Evolutionary conservation across 2,888 invertebrate species (phyloP), one percentile per base, ranked within the genome.

Genomic region (Formica aserva): DNA sequence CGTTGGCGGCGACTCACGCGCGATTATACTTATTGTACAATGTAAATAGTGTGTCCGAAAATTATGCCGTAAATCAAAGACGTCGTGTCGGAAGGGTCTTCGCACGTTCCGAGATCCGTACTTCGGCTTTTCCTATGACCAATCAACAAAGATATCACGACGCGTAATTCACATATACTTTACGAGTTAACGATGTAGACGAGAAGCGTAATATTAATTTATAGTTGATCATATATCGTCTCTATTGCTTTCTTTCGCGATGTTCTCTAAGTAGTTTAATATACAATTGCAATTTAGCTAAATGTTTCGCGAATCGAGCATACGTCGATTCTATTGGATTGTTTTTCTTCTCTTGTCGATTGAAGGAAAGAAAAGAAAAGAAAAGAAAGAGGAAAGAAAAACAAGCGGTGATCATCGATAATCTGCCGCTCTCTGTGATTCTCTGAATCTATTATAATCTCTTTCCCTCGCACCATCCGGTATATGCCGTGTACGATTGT

Each of bases 91-190:
- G 65, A n/a, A 29, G 66, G 41, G 38, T 76, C 29, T 41, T 66
- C 45, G 60, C 60, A 41, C 69, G 69, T 81, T 83, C 84, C 60
- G 85, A 80, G 87, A 84, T 80, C 26, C 82, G 85, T 74, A 82
- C 29, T 63, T 45, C 77, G 65, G 82, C 75, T 65, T 67, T 74
- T 62, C 62, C 57, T 83, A 66, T 32, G 84, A 80, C 82, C 84
- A 81, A 86, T 83, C 84, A 82, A 67, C 41, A 72, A 72, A 83
- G 80, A 80, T 85, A 75, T 87, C 85, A 85, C 65, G 81, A 78
- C 72, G 57, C 48, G 55, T 62, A 55, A 81, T 67, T 60, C 67
- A 86, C 63, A 84, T 77, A 75, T 63, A 83, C 55, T 71, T 83
- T 52, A 48, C 67, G 65, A 66, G 72, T 63, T 74, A 81, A 74